Evolutionary conservation across 1,140 invertebrate species (phyloP).

Genomic region (Penaeus japonicus): DNA sequence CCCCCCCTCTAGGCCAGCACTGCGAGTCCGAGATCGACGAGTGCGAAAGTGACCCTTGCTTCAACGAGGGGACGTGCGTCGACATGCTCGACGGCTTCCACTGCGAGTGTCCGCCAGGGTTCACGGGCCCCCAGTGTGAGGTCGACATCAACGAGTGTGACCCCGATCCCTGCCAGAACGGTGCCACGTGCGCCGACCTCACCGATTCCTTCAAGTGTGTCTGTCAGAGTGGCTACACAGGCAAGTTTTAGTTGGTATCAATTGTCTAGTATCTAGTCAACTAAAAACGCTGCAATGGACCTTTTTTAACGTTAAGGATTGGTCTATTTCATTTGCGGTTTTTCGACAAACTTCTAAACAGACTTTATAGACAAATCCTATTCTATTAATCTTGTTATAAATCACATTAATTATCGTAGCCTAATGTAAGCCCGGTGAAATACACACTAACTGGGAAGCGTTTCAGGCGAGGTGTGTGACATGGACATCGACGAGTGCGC

Average conservation of each 20-base stretch:
- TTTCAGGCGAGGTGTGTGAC: constrained; percentile 70
- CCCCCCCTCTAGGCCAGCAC: constrained; percentile 54
- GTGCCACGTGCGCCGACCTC: constrained; percentile 70
- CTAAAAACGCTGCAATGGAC: constrained; percentile 60
- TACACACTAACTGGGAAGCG: not conserved
- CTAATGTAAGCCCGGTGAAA: not conserved
- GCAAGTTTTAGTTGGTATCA: constrained; percentile 66
- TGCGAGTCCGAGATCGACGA: constrained; percentile 71
- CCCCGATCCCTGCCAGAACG: constrained; percentile 63
- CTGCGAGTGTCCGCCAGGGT: constrained; percentile 65
- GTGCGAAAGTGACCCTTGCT: constrained; percentile 68
- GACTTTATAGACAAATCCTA: too few species aligned
- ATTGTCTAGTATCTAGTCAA: constrained; percentile 83
- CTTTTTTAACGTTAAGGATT: too few species aligned
- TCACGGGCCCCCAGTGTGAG: constrained; percentile 67
- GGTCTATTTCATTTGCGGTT: not conserved
- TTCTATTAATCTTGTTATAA: not conserved
- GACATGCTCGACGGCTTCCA: constrained; percentile 64
- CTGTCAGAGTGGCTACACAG: constrained; percentile 85
- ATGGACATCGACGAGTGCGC: constrained; percentile 86
- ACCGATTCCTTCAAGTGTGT: constrained; percentile 90
- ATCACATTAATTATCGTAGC: too few species aligned
- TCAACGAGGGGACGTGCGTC: constrained; percentile 68
- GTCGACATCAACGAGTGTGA: constrained; percentile 66
- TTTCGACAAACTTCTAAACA: too few species aligned